phyloP scores from a whole-genome alignment of 2,888 invertebrate species.

The Apamea epomidion region DNA sequence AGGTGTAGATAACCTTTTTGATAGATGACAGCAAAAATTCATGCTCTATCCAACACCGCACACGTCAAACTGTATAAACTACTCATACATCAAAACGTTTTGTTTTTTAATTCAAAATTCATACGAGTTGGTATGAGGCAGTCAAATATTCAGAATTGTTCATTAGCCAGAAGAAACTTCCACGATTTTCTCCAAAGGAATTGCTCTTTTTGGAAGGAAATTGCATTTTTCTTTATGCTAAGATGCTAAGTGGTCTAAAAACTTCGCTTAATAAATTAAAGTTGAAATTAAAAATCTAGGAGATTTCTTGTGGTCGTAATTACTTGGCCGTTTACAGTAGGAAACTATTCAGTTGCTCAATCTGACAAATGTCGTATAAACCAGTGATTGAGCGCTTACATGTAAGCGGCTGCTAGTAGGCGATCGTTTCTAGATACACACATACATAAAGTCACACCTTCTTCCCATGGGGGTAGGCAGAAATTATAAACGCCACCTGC shows the following conservation, averaged over 20 bases:
- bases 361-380: not conserved
- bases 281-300: slow-evolving; percentile 7
- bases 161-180: not conserved
- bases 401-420: not conserved
- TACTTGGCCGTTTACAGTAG: not conserved
- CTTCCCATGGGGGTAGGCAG: too few species aligned
- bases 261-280: slow-evolving; percentile 26
- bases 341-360: not conserved
- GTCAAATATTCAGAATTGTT: slow-evolving; percentile 12
- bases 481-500: too few species aligned
- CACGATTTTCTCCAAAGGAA: not conserved
- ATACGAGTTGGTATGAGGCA: not conserved
- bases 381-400: not conserved
- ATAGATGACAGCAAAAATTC: slow-evolving; percentile 31
- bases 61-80: slow-evolving; percentile 41
- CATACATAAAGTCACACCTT: too few species aligned
- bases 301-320: slow-evolving; percentile 19
- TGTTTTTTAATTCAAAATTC: slow-evolving; percentile 38
- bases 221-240: slow-evolving; percentile 22
- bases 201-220: slow-evolving; percentile 17
- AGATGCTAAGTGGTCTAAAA: not conserved
- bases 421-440: not conserved
- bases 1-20: slow-evolving; percentile 30
- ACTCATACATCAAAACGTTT: slow-evolving; percentile 54
- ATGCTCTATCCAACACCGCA: slow-evolving; percentile 15